Base-by-base conservation (phyloP, 2,797 vertebrate species). In the Coendou prehensilis region DNA sequence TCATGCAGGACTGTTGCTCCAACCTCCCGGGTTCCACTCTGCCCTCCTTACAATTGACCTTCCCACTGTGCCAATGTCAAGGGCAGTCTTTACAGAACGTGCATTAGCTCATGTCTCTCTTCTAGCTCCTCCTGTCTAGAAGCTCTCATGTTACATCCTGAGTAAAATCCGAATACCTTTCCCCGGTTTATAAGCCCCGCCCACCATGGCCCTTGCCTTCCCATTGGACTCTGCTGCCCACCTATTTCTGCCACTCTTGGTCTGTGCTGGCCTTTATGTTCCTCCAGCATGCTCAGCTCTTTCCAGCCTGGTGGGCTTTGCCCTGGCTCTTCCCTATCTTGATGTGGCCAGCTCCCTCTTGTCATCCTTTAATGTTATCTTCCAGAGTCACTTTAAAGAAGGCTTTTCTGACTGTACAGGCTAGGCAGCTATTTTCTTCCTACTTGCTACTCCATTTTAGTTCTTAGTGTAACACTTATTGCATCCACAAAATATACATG, bases 191-290 rank as follows among this genome's bases (percentile, higher is more conserved):
- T 22, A 33, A 57, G 28, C 63, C 22, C 67, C 30, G 61, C 33
- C 9, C 2, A 5, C 41, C 10, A 5, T 5, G 30, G 41, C 33
- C 71, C 8, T 73, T 20, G 41, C 37, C 79, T 71, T 80, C 23
- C 2, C 37, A 30, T 93, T 33, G 61, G 75, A 63, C 26, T 50
- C 71, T 9, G 20, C 30, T 22, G 9, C 23, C 54, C 14, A 4
- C 7, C 13, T 2, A 9, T 30, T 9, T 80, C 79, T 59, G 9
- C 3, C 56, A 3, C 9, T 5, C 52, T 76, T 59, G 64, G 6
- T 64, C 0, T 4, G n/a, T 0, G 0, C 67, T 52, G 69, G 56
- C n/a, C 9, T 64, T 33, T 52, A 47, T 47, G 15, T 20, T 89
- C 23, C 50, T 86, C 54, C 30, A 26, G 76, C 1, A n/a, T 3